Evolutionary conservation across 1,140 invertebrate genomes (phyloP).

Genomic region (Brachionus paranguensis): DNA sequence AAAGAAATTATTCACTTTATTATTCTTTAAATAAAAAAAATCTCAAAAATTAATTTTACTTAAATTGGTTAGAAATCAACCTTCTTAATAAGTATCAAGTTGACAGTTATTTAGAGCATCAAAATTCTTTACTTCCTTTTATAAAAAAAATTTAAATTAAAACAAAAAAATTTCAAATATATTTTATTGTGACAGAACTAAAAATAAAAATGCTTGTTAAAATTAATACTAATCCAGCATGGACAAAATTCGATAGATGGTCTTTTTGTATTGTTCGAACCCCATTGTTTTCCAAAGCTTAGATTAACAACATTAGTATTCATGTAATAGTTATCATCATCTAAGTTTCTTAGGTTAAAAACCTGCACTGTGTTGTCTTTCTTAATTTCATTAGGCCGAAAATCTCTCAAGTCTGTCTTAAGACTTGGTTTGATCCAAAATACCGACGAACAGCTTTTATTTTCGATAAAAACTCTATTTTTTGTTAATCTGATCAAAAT

Average conservation of each 20-base stretch:
- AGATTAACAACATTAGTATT: neutral
- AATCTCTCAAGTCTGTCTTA: neutral
- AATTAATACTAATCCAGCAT: neutral
- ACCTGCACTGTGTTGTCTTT: neutral
- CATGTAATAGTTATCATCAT: neutral
- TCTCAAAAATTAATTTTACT: too few species aligned
- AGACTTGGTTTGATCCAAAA: neutral
- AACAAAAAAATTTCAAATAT: neutral
- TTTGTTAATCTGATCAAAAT: neutral
- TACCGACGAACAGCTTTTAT: neutral
- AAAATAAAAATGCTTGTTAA: slow-evolving; percentile 4
- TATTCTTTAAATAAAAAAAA: too few species aligned
- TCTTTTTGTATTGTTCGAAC: neutral
- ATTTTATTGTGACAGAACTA: neutral
- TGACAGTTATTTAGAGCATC: too few species aligned
- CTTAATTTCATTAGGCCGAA: neutral
- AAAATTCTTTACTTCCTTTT: too few species aligned
- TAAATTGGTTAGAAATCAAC: too few species aligned
- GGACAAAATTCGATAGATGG: slow-evolving; percentile 17
- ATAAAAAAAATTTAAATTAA: neutral
- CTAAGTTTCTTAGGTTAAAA: neutral
- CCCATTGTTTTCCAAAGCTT: neutral
- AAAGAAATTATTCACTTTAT: too few species aligned
- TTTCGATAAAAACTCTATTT: neutral
- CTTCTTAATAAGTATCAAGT: too few species aligned